Evolutionary conservation across 2,888 invertebrate genomes (phyloP).

Genomic region (Ferrisia virgata): DNA sequence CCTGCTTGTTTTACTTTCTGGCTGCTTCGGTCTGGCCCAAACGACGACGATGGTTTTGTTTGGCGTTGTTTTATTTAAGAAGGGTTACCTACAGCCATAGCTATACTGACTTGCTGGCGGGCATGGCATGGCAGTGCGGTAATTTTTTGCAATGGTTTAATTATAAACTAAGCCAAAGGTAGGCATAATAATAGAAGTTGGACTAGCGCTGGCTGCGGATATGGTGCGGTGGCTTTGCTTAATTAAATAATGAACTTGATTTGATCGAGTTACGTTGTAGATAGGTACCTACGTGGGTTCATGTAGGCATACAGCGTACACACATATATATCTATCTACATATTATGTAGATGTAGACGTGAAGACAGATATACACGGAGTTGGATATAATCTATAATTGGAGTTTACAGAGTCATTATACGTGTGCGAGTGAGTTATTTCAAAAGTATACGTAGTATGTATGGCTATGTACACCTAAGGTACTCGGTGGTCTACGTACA

Average conservation of each 20-base stretch:
- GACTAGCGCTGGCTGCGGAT: neutral
- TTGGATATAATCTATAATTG: constrained; percentile 1
- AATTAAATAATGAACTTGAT: constrained; percentile 11
- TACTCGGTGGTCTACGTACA: neutral
- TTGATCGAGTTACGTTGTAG: neutral
- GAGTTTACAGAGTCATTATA: constrained; percentile 10
- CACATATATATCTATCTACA: too few relatives aligned
- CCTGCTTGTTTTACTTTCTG: too few relatives aligned
- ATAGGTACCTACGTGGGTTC: too few relatives aligned
- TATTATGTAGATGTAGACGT: too few relatives aligned
- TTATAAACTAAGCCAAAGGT: neutral
- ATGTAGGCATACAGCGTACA: too few relatives aligned
- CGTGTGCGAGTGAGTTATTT: neutral
- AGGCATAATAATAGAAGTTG: neutral
- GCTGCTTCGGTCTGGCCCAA: too few relatives aligned
- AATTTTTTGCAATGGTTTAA: neutral
- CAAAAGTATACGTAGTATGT: neutral
- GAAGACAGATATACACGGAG: too few relatives aligned
- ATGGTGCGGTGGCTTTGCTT: neutral
- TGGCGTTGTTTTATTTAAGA: too few relatives aligned
- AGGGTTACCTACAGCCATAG: too few relatives aligned
- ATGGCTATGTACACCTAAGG: neutral
- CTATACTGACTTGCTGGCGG: too few relatives aligned
- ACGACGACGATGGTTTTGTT: too few relatives aligned
- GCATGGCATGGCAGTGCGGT: too few relatives aligned